These are phyloP conservation scores for Leptatherina wallacei DNA, from an alignment of 2,797 vertebrate genomes.

Conservation along the genomic window DNA sequence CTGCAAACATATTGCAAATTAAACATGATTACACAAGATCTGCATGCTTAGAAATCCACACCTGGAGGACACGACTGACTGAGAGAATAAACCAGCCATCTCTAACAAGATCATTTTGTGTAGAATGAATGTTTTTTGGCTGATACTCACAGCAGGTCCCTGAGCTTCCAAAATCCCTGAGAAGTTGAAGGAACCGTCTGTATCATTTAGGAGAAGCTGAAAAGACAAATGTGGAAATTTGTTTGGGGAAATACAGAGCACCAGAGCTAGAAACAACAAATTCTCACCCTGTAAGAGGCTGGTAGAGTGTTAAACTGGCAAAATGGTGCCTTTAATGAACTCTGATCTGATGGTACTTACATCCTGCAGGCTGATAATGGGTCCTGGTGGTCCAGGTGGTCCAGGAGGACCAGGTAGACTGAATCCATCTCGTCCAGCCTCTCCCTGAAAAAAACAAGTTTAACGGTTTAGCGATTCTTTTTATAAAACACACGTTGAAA, in stretches of 20 bases:
- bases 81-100: background rate
- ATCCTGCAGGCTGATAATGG: constrained; percentile 79
- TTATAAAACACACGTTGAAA: background rate
- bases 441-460: constrained; percentile 82
- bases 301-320: background rate
- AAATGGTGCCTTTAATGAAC: background rate
- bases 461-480: constrained; percentile 1
- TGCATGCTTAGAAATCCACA: background rate
- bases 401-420: constrained; percentile 86
- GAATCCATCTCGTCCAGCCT: constrained; percentile 84
- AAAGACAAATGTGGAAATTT: constrained; percentile 15
- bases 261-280: background rate
- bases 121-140: background rate
- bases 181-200: constrained; percentile 86
- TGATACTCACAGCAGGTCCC: constrained; percentile 84
- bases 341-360: constrained; percentile 64
- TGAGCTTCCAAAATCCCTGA: constrained; percentile 84
- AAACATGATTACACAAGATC: background rate
- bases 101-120: background rate
- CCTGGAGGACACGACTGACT: too few species aligned
- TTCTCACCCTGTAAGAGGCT: background rate
- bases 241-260: background rate
- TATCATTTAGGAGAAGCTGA: constrained; percentile 89
- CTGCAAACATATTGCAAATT: constrained; percentile 69
- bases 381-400: constrained; percentile 89